Base-by-base conservation (phyloP, 2,888 invertebrate genomes). In the Nysson spinosus region DNA sequence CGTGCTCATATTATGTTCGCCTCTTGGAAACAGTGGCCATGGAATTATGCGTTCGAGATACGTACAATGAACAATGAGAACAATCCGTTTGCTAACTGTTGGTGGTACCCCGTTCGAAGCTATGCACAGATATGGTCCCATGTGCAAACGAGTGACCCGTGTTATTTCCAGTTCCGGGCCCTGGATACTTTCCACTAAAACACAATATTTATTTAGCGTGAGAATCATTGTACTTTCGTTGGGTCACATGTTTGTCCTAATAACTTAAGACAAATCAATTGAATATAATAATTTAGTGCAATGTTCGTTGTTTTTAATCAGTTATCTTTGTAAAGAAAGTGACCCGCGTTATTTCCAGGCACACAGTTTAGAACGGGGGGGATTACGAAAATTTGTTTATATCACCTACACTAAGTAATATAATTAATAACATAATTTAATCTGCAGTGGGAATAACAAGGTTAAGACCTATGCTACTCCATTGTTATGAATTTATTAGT, bases 61-160 rank as follows among this genome's bases (percentile, higher is more conserved):
- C 95, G 92, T 90, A 95, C 95, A 95, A 87, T 95, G 94, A 75
- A 95, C 94, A 81, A 88, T 88, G 75, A 89, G 88, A 61, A 88
- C 87, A 64, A 89, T 89, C 72, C 89, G 83, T 77, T 89, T 89
- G 86, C 89, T 89, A 79, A 89, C 89, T 55, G 89, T 87, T 19
- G 90, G 90, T 7, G 89, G 89, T 19, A 95, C 93, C 32, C 95
- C 95, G 86, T 95, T 95, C 75, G 93, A 93, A 1, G 93, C 93
- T 78, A 93, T 93, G 88, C 93, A 93, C 42, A 93, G 84, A 86
- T 93, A 93, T 19, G 93, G 91, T 14, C 93, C 94, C 94, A 94
- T 94, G 85, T 94, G 93, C 62, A 92, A 89, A 60, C 94, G 89
- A 66, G 91, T 93, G 75, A 94, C 93, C 80, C 92, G 90, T 58